Evolutionary conservation across 2,113 vertebrate genomes (phyloP).

Genomic region (Lasiurus borealis): DNA sequence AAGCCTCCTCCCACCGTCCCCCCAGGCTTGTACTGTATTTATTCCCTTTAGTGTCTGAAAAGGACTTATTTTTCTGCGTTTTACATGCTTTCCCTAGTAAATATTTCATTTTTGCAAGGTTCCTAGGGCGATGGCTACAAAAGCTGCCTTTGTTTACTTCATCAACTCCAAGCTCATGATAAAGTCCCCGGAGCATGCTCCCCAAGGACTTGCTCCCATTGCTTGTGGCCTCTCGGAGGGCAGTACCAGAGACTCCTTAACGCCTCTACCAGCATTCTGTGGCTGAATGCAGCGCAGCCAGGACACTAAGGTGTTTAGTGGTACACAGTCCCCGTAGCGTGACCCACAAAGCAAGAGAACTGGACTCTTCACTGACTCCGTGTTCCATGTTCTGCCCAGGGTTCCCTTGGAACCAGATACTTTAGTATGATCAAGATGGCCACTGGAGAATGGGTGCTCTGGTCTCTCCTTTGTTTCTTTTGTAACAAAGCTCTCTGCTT

Average conservation of each 20-base stretch:
- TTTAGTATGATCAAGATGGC: background rate
- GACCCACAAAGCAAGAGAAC: background rate
- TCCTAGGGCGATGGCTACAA: background rate
- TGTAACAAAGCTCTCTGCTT: background rate
- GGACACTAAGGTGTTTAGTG: background rate
- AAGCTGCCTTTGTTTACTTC: slow-evolving; percentile 60
- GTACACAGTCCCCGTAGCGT: background rate
- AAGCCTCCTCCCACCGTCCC: fast-evolving
- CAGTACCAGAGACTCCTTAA: background rate
- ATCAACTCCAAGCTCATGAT: background rate
- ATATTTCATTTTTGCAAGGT: slow-evolving; percentile 47
- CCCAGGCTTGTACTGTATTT: background rate
- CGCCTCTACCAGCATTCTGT: background rate
- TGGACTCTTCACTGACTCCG: background rate
- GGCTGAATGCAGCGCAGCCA: background rate
- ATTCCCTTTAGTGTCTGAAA: background rate
- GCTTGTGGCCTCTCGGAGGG: background rate
- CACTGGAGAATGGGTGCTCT: background rate
- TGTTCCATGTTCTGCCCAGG: background rate
- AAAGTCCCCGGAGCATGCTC: background rate
- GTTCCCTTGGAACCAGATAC: background rate
- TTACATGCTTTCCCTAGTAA: slow-evolving; percentile 21
- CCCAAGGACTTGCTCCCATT: background rate
- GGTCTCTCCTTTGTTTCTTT: background rate
- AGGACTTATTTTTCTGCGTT: background rate